Evolutionary conservation across 2,888 invertebrate genomes (phyloP), one percentile per base, ranked within the genome.

Genomic region (Tipula lateralis): DNA sequence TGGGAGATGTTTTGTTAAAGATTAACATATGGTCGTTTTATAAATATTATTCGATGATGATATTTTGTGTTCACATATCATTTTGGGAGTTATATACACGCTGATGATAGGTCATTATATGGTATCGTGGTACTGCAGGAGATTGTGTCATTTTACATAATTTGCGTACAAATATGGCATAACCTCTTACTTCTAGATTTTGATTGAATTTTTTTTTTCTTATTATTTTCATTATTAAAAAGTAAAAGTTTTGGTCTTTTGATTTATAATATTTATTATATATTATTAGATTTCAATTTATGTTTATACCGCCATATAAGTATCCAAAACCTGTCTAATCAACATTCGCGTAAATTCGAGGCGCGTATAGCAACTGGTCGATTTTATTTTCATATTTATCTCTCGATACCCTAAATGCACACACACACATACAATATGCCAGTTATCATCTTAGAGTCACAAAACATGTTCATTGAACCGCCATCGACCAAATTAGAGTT

Each of bases 191-290:
- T 66, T 66, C 66, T 66, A 66, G 24, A 66, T 66, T 66, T 24
- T 66, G 66, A 66, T 66, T 66, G 66, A 66, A 66, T 50, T 50
- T 50, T 50, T 50, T n/a, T n/a, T n/a, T n/a, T n/a, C n/a, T n/a
- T n/a, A n/a, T n/a, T n/a, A n/a, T n/a, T n/a, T 50, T 50, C 0
- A 16, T n/a, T 50, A 16, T 50, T 50, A 66, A 66, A 66, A 66
- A 66, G 66, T 66, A 66, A 66, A 66, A 66, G 66, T 66, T 66
- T 50, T 50, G 44, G 44, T 50, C 16, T 16, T 50, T 66, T 66
- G 66, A 66, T 66, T 66, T 66, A 66, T 24, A 16, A 50, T 44
- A 16, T 50, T 50, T 50, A 50, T 50, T 50, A 16, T 50, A 16
- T 50, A 50, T 50, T 50, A 66, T 66, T 24, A 66, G 19, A 66